phyloP scores from a whole-genome alignment of 2,888 invertebrate genomes.

The Tupiocoris notatus region DNA sequence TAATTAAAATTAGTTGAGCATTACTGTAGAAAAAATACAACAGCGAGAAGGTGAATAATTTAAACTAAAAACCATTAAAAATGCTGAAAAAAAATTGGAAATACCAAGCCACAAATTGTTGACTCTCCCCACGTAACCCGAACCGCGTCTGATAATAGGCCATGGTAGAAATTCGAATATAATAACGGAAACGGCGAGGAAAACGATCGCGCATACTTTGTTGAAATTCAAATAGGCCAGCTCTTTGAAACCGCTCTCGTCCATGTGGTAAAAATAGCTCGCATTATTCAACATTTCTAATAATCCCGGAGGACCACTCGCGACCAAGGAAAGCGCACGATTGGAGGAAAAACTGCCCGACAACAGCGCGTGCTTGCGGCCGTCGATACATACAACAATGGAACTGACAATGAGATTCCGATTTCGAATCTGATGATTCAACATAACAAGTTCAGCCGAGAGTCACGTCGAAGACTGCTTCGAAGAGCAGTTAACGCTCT shows the following conservation, averaged over 20 bases:
- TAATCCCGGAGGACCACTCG: not conserved
- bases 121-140: not conserved
- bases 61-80: not conserved
- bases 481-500: not conserved
- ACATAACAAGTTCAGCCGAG: not conserved
- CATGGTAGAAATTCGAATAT: not conserved
- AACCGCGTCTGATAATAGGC: not conserved
- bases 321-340: not conserved
- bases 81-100: not conserved
- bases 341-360: not conserved
- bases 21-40: too few relatives aligned
- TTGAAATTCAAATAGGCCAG: not conserved
- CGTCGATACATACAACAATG: not conserved
- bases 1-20: too few relatives aligned
- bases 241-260: not conserved
- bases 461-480: not conserved
- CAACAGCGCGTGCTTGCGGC: not conserved
- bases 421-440: not conserved
- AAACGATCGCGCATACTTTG: not conserved
- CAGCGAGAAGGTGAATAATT: too few relatives aligned
- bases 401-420: not conserved
- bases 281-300: not conserved
- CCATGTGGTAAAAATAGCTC: not conserved
- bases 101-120: conserved; percentile 11
- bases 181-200: not conserved